Evolutionary conservation across 2,888 invertebrate genomes (phyloP).

Genomic region (Amiota mariae): DNA sequence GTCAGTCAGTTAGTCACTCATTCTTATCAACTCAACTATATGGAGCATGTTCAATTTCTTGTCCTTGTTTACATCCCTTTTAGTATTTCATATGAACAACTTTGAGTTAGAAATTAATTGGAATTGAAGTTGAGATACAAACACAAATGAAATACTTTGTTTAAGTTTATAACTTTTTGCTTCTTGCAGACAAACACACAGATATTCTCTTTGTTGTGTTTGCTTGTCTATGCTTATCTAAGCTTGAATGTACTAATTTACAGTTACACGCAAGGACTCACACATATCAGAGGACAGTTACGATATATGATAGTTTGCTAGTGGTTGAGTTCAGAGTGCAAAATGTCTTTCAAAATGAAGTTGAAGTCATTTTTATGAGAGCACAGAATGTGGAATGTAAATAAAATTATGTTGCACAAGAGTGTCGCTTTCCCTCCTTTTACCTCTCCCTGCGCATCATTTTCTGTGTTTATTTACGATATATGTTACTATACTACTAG

Average conservation of each 20-base stretch:
- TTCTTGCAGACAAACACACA: too few species aligned
- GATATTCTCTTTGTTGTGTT: neutral
- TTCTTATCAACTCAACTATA: too few species aligned
- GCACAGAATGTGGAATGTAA: slow-evolving; percentile 48
- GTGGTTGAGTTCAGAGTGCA: neutral
- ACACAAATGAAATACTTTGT: too few species aligned
- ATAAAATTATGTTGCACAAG: slow-evolving; percentile 21
- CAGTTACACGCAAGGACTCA: neutral
- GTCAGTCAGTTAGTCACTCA: too few species aligned
- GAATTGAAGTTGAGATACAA: slow-evolving; percentile 7
- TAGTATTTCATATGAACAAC: neutral
- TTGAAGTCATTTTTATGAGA: slow-evolving; percentile 56
- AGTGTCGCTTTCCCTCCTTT: neutral
- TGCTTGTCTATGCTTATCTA: neutral
- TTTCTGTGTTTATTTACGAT: slow-evolving; percentile 4
- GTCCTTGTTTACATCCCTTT: neutral
- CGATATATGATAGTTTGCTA: too few species aligned
- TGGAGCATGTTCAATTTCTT: neutral
- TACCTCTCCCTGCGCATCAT: neutral
- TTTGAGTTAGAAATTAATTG: slow-evolving; percentile 18
- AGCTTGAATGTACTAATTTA: slow-evolving; percentile 20
- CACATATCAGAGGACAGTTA: too few species aligned
- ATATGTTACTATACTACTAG: neutral
- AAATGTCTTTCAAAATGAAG: slow-evolving; percentile 43
- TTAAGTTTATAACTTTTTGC: too few species aligned